A percentile compares a stretch with the other conserved stretches of the same genome.
Evolutionary conservation across 2,888 invertebrate genomes (phyloP).

Genomic region (Drosophila mayaguana): DNA sequence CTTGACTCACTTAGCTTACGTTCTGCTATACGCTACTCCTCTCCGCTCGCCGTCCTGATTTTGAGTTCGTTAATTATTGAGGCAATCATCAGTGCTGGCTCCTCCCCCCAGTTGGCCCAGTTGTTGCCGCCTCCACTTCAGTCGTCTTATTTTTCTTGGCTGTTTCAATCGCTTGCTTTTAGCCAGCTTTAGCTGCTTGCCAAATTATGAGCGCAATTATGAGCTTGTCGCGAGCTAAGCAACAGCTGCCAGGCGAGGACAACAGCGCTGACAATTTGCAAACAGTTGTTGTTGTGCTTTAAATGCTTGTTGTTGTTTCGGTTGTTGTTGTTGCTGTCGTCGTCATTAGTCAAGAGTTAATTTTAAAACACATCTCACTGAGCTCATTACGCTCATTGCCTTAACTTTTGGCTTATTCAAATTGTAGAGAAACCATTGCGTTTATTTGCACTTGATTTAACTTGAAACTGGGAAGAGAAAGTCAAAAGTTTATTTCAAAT

Average conservation of each 20-base stretch:
- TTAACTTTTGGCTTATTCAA: slow-evolving; percentile 52
- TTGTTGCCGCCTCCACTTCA: neutral
- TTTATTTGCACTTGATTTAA: slow-evolving; percentile 66
- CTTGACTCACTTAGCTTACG: slow-evolving; percentile 25
- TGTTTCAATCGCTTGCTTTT: slow-evolving; percentile 15
- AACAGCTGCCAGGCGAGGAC: slow-evolving; percentile 63
- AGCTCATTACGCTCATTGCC: slow-evolving; percentile 62
- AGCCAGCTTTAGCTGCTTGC: slow-evolving; percentile 42
- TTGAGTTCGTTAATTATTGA: slow-evolving; percentile 64
- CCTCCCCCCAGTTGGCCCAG: neutral
- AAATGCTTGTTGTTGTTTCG: slow-evolving; percentile 12
- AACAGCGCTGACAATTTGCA: slow-evolving; percentile 26
- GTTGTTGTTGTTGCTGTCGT: slow-evolving; percentile 5
- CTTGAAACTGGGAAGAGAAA: neutral
- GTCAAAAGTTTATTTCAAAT: neutral
- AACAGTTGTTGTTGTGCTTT: slow-evolving; percentile 11
- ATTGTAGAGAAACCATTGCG: slow-evolving; percentile 51
- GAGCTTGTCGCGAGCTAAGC: slow-evolving; percentile 49
- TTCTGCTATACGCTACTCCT: neutral
- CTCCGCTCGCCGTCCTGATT: slow-evolving; percentile 29
- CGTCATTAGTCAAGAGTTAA: slow-evolving; percentile 59
- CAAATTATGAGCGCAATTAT: slow-evolving; percentile 68
- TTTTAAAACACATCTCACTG: slow-evolving; percentile 70
- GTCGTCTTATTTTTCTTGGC: neutral
- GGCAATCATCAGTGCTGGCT: slow-evolving; percentile 36